A percentile compares a stretch with the other conserved stretches of the same genome.
These are phyloP conservation scores for Raja brachyura DNA, from an alignment of 2,113 vertebrate species.

Conservation along the genomic window DNA sequence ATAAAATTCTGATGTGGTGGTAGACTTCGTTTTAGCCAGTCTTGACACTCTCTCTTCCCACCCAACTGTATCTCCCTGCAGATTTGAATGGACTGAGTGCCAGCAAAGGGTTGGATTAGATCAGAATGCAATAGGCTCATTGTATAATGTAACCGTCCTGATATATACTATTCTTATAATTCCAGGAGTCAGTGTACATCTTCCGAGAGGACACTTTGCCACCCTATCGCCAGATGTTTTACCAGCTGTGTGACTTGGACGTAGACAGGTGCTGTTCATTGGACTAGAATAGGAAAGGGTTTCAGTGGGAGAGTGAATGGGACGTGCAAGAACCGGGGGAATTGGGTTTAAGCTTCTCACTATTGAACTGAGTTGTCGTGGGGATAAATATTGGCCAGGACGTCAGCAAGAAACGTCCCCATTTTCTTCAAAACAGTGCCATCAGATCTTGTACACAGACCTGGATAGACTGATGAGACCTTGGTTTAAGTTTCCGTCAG, in stretches of 20 bases:
- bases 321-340: background rate
- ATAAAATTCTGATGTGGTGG: background rate
- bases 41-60: background rate
- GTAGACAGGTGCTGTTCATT: slow-evolving; percentile 67
- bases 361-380: background rate
- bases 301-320: background rate
- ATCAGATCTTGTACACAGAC: background rate
- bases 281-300: background rate
- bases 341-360: background rate
- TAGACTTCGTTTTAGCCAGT: background rate
- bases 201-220: slow-evolving; percentile 82
- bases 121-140: background rate
- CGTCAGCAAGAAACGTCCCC: background rate
- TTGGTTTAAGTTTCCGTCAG: background rate
- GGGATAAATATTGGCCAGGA: background rate
- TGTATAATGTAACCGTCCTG: background rate
- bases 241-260: slow-evolving; percentile 89
- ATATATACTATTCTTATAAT: background rate
- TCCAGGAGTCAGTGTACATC: slow-evolving; percentile 78
- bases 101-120: background rate
- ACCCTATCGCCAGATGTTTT: slow-evolving; percentile 96
- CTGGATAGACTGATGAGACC: too few relatives aligned
- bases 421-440: background rate
- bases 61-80: background rate
- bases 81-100: too few relatives aligned